Evolutionary conservation across 2,113 vertebrate genomes (phyloP).

Genomic region (Cynocephalus volans): DNA sequence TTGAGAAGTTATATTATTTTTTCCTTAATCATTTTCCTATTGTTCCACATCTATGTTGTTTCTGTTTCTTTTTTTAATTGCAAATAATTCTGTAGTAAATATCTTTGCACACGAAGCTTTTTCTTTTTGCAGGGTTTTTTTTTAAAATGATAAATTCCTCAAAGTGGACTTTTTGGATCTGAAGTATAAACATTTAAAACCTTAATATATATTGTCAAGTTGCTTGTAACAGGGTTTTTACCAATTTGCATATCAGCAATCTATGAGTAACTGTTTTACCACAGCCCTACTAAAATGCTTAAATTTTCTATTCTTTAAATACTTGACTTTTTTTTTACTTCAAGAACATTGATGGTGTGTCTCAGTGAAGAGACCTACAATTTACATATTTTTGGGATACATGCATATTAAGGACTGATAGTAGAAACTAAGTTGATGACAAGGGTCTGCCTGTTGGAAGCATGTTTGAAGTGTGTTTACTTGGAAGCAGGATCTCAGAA

Average conservation of each 20-base stretch:
- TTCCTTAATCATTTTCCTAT: neutral
- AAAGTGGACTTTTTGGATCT: slow-evolving; percentile 19
- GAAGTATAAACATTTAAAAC: slow-evolving; percentile 28
- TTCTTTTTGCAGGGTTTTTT: neutral
- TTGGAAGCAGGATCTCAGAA: slow-evolving; percentile 63
- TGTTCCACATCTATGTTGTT: neutral
- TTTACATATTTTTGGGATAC: slow-evolving; percentile 43
- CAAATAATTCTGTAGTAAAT: slow-evolving; percentile 25
- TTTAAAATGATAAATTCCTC: neutral
- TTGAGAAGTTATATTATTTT: slow-evolving; percentile 33
- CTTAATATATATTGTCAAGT: slow-evolving; percentile 9
- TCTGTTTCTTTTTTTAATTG: slow-evolving; percentile 35
- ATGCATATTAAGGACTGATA: slow-evolving; percentile 18
- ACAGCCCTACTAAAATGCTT: slow-evolving; percentile 19
- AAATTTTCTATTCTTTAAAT: slow-evolving; percentile 32
- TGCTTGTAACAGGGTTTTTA: neutral
- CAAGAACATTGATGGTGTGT: neutral
- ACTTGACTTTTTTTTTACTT: neutral
- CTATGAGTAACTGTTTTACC: neutral
- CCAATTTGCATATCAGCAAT: neutral
- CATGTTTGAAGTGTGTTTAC: slow-evolving; percentile 9
- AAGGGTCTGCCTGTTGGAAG: slow-evolving; percentile 30
- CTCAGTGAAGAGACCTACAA: slow-evolving; percentile 31
- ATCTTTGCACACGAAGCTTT: neutral
- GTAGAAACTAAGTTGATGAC: slow-evolving; percentile 52